Conservation (phyloP, 2,113 vertebrate genomes). For the human region GRCh38 chr2:215489501-215490000, state of each 20-base stretch:
- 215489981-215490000: background rate
- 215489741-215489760: background rate
- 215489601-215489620: background rate
- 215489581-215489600: background rate
- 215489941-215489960: background rate
- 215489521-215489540: background rate
- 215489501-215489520: background rate
- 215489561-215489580: background rate
- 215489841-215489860: background rate
- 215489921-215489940: background rate
- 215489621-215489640: background rate
- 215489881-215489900: conserved; percentile 27
- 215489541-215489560: background rate
- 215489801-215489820: background rate
- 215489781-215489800: background rate
- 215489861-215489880: background rate
- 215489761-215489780: background rate
- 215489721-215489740: background rate
- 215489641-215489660: background rate
- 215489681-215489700: background rate
- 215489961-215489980: background rate
- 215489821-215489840: background rate
- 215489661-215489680: background rate
- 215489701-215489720: background rate
- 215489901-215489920: background rate